Base-by-base conservation (phyloP, 2,888 invertebrate genomes). In the Melinopterus prodromus region DNA sequence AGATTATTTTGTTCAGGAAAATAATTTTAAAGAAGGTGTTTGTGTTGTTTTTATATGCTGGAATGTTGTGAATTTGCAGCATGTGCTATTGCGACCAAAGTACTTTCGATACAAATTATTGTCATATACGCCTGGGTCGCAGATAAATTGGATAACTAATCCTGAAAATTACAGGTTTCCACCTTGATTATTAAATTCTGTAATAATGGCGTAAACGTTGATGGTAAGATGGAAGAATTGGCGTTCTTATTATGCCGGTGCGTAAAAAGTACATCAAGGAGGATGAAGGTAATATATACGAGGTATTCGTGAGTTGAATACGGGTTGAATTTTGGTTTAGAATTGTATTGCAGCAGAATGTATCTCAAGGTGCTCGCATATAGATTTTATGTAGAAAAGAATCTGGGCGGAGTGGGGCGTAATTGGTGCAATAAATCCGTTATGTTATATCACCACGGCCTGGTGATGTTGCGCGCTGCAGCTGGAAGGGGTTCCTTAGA, bases 401-500 rank as follows among this genome's bases (percentile, higher is more conserved):
- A 74, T 74, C 74, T 35, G 74, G 74, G 26, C 16, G 37, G 74
- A 15, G 37, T 53, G 12, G 53, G 12, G 53, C 74, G 74, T 80
- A 80, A 80, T 80, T 79, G 79, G 72, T 14, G 75, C 75, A 74
- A 79, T 81, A 81, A 80, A 81, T 81, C 79, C 75, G 77, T 80
- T 80, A 78, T 77, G 77, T 78, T 81, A 79, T 76, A 77, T 78
- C 76, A 76, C 76, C 75, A 76, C 79, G 75, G 76, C 36, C 69
- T 70, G 38, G n/a, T 74, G 78, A 78, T 76, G 71, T 76, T 77
- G 69, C 72, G 71, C 69, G 70, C 75, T 78, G 80, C 80, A 79
- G 80, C 80, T 71, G 82, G 81, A 82, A 78, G 78, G 80, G 82
- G 82, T 81, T 80, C 79, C 81, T 81, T 80, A 79, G 84, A 84